Conservation (phyloP, 2,113 vertebrate species). For the Pantherophis guttatus region DNA sequence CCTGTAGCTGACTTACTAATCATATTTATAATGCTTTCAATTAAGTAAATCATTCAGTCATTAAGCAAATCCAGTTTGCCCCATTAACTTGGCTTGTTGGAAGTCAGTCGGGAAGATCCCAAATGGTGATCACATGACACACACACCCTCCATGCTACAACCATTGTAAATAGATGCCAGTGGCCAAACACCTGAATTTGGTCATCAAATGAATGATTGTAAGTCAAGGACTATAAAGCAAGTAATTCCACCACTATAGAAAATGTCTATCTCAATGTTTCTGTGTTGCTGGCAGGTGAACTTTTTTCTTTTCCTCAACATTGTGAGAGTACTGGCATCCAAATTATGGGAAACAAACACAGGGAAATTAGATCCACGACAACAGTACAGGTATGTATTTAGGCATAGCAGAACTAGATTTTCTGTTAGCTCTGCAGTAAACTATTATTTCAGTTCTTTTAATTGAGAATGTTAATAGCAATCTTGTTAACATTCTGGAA, state of each 20-base stretch:
- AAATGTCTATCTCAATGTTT: background rate
- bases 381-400: constrained; percentile 76
- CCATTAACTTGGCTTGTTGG: background rate
- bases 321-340: constrained; percentile 77
- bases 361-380: constrained; percentile 71
- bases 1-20: too few relatives aligned
- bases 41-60: background rate
- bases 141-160: background rate
- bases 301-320: constrained; percentile 82
- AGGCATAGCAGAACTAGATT: too few relatives aligned
- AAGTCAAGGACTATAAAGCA: background rate
- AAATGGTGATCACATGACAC: background rate
- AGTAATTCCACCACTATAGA: background rate
- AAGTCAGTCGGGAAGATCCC: background rate
- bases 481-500: background rate
- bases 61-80: background rate
- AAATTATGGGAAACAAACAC: constrained; percentile 77
- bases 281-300: constrained; percentile 68
- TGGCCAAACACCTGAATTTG: background rate
- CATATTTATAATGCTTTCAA: background rate
- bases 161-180: background rate
- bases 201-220: background rate
- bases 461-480: background rate
- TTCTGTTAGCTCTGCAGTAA: background rate
- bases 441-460: background rate